phyloP scores from a whole-genome alignment of 2,888 invertebrate genomes.

The Pachydiplax longipennis region DNA sequence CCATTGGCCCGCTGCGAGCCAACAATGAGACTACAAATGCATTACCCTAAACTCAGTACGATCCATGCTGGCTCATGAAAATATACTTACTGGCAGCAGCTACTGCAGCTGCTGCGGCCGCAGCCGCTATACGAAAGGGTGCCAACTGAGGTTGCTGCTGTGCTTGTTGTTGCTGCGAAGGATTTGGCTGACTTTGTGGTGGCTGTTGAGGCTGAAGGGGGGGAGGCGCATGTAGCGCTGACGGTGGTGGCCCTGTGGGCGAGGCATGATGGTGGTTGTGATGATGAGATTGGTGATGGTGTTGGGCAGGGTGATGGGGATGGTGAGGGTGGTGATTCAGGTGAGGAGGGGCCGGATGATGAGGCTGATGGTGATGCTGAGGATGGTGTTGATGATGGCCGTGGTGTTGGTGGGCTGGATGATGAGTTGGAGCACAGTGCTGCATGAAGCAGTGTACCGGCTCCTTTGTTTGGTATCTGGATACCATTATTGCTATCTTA shows the following conservation, averaged over 20 bases:
- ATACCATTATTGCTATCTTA: conserved; percentile 25
- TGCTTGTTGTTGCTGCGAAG: conserved; percentile 15
- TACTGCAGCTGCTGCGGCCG: neutral
- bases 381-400: neutral
- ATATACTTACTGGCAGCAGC: conserved; percentile 14
- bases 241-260: neutral
- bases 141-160: conserved; percentile 30
- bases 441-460: conserved; percentile 37
- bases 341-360: neutral
- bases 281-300: neutral
- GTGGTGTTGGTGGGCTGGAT: conserved; percentile 3
- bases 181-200: neutral
- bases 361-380: neutral
- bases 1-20: too few relatives aligned
- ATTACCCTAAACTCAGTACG: neutral
- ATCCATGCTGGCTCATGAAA: neutral
- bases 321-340: neutral
- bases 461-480: conserved; percentile 31
- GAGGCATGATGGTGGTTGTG: conserved; percentile 4
- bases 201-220: conserved; percentile 7
- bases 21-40: neutral
- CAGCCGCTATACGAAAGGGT: neutral
- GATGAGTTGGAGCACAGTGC: conserved; percentile 29
- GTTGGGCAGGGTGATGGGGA: neutral
- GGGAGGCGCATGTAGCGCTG: conserved; percentile 8